Conservation (phyloP, 2,797 vertebrate species). For the Sebastes minor region DNA sequence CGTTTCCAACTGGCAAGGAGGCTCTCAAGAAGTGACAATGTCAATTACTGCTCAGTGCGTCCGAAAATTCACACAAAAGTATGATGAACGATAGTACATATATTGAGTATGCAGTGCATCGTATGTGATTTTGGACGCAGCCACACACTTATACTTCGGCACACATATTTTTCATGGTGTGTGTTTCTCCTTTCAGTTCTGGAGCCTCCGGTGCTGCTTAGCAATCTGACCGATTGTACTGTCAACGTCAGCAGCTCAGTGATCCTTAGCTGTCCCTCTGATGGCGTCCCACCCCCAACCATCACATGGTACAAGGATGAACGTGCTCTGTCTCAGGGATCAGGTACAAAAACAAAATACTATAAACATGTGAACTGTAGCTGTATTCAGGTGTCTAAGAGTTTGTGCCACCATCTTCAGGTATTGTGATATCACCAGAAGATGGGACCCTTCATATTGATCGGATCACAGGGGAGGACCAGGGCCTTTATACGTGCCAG, state of each 20-base stretch:
- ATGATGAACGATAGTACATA: too few species aligned
- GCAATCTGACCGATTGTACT: conserved; percentile 85
- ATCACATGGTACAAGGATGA: conserved; percentile 94
- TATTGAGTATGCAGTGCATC: too few species aligned
- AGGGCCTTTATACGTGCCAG: conserved; percentile 91
- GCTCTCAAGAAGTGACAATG: too few species aligned
- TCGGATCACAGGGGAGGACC: conserved; percentile 90
- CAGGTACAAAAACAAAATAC: conserved; percentile 83
- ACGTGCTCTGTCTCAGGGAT: conserved; percentile 84
- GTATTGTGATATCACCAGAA: conserved; percentile 89
- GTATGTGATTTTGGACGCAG: too few species aligned
- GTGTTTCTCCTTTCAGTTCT: conserved; percentile 80
- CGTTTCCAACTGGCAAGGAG: too few species aligned
- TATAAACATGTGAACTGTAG: neutral
- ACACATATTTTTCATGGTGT: neutral
- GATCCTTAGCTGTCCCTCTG: conserved; percentile 84
- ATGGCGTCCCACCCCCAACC: conserved; percentile 86
- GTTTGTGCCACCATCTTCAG: conserved; percentile 65
- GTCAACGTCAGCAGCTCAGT: conserved; percentile 90
- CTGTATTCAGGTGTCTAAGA: neutral
- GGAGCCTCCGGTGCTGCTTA: conserved; percentile 86
- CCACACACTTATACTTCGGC: neutral
- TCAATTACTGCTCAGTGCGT: too few species aligned
- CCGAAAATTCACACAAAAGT: too few species aligned
- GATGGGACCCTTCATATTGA: conserved; percentile 91